A percentile compares a stretch with the other conserved stretches of the same genome.
Evolutionary conservation across 2,888 invertebrate genomes (phyloP).

Genomic region (Euplexia lucipara): DNA sequence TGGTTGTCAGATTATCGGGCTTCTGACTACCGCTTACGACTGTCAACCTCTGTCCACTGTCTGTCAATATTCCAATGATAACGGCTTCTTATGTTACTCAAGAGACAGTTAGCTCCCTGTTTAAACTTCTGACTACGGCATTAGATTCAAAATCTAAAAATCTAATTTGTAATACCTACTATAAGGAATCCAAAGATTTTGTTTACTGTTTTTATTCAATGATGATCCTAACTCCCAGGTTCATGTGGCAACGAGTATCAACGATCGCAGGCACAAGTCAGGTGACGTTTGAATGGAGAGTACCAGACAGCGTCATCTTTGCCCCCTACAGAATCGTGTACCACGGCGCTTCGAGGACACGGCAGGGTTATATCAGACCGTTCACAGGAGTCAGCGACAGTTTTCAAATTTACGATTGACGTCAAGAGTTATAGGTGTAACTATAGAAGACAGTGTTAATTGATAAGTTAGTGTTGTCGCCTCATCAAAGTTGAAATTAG

Average conservation of each 20-base stretch:
- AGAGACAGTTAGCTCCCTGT: no score
- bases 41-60: no score
- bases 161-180: no score
- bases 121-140: no score
- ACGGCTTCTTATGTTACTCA: no score
- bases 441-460: not conserved
- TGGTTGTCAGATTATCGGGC: no score
- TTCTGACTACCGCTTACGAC: no score
- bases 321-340: conserved; percentile 96
- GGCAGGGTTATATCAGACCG: conserved; percentile 91
- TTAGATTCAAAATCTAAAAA: no score
- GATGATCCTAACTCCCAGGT: no score
- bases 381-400: conserved; percentile 91
- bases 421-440: not conserved
- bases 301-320: conserved; percentile 91
- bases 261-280: conserved; percentile 94
- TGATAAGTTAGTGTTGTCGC: not conserved
- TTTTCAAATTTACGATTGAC: conserved; percentile 78
- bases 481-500: not conserved
- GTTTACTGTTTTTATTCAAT: no score
- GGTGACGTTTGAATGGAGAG: conserved; percentile 94
- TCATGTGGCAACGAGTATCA: conserved; percentile 94
- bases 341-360: conserved; percentile 93
- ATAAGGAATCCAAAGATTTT: no score
- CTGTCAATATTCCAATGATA: no score